Percentiles rank a stretch among this genome's conserved stretches.
Evolutionary conservation across 2,888 invertebrate genomes (phyloP).

Genomic region (Andrena camellia): DNA sequence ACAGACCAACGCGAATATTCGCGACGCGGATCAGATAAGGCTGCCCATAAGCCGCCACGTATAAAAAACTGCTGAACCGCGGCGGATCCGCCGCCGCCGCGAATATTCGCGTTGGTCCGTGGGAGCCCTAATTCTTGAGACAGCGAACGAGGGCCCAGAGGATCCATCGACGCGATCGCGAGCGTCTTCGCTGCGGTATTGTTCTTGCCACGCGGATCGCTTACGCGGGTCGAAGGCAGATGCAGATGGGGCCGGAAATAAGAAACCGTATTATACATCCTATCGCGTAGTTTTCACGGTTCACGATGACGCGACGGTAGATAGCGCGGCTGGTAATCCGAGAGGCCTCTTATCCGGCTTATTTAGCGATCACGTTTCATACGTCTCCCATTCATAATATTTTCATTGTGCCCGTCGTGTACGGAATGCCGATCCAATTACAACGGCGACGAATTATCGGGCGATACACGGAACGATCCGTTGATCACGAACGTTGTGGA

Average conservation of each 20-base stretch:
- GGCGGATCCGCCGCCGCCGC: too few species aligned
- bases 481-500: conserved; percentile 8
- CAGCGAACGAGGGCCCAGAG: conserved; percentile 2
- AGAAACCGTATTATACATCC: conserved; percentile 61
- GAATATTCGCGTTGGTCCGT: too few species aligned
- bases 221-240: conserved; percentile 39
- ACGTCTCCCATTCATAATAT: conserved; percentile 68
- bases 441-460: conserved; percentile 36
- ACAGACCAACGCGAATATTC: too few species aligned
- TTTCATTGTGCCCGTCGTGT: conserved; percentile 46
- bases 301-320: conserved; percentile 63
- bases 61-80: too few species aligned
- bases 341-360: conserved; percentile 60
- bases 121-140: conserved; percentile 29
- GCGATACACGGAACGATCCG: conserved; percentile 10
- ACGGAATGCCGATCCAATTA: conserved; percentile 55
- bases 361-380: conserved; percentile 69
- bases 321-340: conserved; percentile 61
- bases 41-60: too few species aligned
- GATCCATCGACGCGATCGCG: conserved; percentile 9
- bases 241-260: conserved; percentile 54
- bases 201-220: conserved; percentile 44
- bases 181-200: conserved; percentile 28
- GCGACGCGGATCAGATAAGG: too few species aligned
- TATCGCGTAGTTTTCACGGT: conserved; percentile 63